These are phyloP conservation scores for Heterohyrax brucei DNA, from an alignment of 2,797 vertebrate genomes.

Conservation along the genomic window DNA sequence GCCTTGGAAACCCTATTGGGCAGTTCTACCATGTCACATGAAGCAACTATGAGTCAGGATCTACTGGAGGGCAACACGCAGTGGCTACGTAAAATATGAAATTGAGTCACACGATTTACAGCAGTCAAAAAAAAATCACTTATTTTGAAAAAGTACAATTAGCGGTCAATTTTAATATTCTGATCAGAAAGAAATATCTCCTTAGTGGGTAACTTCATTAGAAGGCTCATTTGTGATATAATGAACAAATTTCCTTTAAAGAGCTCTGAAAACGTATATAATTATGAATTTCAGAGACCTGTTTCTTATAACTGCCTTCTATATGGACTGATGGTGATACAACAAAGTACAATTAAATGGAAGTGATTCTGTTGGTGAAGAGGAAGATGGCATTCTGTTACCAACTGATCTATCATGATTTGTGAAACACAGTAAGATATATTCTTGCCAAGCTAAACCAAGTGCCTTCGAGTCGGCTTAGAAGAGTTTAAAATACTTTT, in stretches of 20 bases:
- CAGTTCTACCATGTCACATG: no score
- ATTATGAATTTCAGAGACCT: neutral
- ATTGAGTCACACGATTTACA: neutral
- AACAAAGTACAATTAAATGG: neutral
- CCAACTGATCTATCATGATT: neutral
- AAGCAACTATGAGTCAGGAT: no score
- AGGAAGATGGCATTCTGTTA: neutral
- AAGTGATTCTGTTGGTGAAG: neutral
- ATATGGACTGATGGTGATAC: neutral
- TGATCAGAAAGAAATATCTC: neutral
- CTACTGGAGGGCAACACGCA: no score
- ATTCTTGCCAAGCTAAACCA: no score
- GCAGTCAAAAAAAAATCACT: neutral
- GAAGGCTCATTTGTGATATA: neutral
- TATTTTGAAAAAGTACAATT: neutral
- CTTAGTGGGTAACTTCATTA: neutral
- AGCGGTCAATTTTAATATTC: slow-evolving; percentile 40
- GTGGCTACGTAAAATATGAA: neutral
- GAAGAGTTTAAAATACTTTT: slow-evolving; percentile 53
- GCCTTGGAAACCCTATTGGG: no score
- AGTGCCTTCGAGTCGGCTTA: neutral
- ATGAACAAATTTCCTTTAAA: neutral
- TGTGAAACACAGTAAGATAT: slow-evolving; percentile 31
- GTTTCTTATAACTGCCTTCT: neutral
- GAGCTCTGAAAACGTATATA: neutral